Percentiles rank a stretch among this genome's conserved stretches.
Conservation (phyloP, 2,797 vertebrate genomes). For the Phoxinus dragarum region DNA sequence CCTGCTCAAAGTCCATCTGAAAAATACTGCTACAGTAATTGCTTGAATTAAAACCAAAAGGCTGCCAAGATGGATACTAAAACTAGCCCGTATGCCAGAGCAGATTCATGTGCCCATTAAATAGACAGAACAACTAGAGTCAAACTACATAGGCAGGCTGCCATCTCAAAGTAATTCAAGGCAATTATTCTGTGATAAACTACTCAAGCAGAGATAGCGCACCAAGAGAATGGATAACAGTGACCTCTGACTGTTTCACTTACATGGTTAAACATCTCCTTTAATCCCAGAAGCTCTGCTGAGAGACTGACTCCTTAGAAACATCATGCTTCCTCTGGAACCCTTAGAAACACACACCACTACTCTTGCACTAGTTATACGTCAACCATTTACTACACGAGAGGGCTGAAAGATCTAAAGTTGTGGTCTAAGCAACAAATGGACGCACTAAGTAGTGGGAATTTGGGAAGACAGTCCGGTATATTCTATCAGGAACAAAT, state of each 20-base stretch:
- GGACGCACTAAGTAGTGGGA: constrained; percentile 34
- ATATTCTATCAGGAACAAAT: constrained; percentile 12
- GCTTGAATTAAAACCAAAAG: constrained; percentile 12
- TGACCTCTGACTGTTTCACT: constrained; percentile 69
- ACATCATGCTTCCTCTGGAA: constrained; percentile 61
- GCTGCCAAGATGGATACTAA: constrained; percentile 4
- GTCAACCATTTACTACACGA: constrained; percentile 34
- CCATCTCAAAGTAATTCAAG: constrained; percentile 54
- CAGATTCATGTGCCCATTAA: constrained; percentile 14
- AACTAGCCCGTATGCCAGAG: constrained; percentile 14
- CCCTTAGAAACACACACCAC: constrained; percentile 55
- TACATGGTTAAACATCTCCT: constrained; percentile 79
- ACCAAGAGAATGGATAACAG: constrained; percentile 46
- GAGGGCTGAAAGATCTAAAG: constrained; percentile 14
- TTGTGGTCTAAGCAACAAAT: not conserved
- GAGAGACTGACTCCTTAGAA: constrained; percentile 77
- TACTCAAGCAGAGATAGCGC: constrained; percentile 48
- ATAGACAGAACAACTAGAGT: not conserved
- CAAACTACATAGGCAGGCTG: constrained; percentile 16
- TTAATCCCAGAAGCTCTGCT: constrained; percentile 75
- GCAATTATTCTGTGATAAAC: constrained; percentile 54
- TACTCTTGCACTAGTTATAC: constrained; percentile 34
- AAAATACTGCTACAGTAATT: constrained; percentile 6
- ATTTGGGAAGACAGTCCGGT: constrained; percentile 2
- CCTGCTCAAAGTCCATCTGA: constrained; percentile 11